Base-by-base conservation (phyloP, 2,797 vertebrate genomes). In the Sorex maritimensis region DNA sequence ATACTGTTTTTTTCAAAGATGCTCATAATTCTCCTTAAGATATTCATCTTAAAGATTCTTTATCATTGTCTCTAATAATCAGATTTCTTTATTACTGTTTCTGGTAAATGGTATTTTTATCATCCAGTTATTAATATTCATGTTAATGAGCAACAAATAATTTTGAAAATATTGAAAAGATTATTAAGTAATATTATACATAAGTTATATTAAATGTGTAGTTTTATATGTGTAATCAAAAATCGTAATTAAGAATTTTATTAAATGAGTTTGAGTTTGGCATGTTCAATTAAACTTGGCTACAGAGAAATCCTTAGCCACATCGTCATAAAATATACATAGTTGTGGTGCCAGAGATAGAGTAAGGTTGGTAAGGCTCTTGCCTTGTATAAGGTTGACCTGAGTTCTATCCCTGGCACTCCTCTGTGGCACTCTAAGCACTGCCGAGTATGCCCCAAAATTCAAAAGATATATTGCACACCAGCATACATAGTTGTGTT, bases 111-210 rank as follows among this genome's bases (percentile, higher is more conserved):
- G 7, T 44, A 44, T 77, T 93, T 81, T 74, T 83, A 34, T 85
- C 28, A 68, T 88, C 52, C 21, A n/a, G 23, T 68, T 93, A 14
- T 80, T 84, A 81, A 67, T 10, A 93, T 24, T 88, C 81, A 69
- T 93, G 4, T 81, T 92, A 75, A 88, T 85, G 44, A 95, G 4
- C 30, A 91, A 81, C 78, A 90, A 68, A 78, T 17, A 90, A 85
- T 55, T 90, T 86, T 44, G 46, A 38, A 75, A 96, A 61, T 74
- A 26, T 71, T 89, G 92, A 89, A 95, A 89, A 89, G 82, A 90
- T 61, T 81, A 21, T 79, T 71, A 24, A 24, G 58, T 72, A 73
- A 3, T 88, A 17, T 69, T 74, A 46, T 1, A 88, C 3, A 28
- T 91, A 14, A 81, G 4, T 21, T 86, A 88, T 65, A 78, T 94